Base-by-base conservation (phyloP, 2,113 vertebrate species). In the Osmerus eperlanus region DNA sequence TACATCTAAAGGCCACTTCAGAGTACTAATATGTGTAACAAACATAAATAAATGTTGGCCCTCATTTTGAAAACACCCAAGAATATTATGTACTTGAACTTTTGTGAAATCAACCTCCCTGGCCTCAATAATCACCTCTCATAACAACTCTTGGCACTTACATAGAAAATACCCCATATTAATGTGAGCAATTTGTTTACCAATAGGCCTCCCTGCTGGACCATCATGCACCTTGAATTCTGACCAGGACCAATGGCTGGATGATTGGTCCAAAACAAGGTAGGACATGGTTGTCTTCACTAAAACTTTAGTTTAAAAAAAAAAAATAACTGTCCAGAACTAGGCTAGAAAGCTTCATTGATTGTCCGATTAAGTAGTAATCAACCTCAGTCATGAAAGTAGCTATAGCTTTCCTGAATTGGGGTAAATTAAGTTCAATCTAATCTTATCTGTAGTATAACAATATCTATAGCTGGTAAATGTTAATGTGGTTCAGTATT, bases 161-260 rank as follows among this genome's bases (percentile, higher is more conserved):
- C 25, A 16, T 55, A 55, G 2, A 18, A 55, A 68, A 68, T 58
- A 28, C 55, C 67, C 55, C 28, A 32, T 7, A 29, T 55, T 56
- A 68, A 58, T 36, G 67, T 56, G 54, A 68, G 16, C 25, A 55
- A 29, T 68, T 55, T 28, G 29, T 68, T 68, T 13, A 29, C 16
- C 55, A 58, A 55, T 56, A n/a, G 54, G 9, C 6, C 21, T 8
- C 56, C 56, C 56, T 25, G 25, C 32, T 36, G 52, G 29, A 68
- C 28, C 53, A 19, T 29, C 28, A 56, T 55, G 55, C 53, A n/a
- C 23, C 23, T 9, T 18, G 25, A 13, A 3, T 12, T 58, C 16
- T 12, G 6, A 53, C 16, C 23, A 32, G 53, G 23, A 55, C 23
- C 28, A 59, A 59, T 21, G n/a, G 56, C 19, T 11, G 56, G 18